These are phyloP conservation scores for Lepidurus packardi DNA, from an alignment of 1,140 invertebrate genomes.

Conservation along the genomic window DNA sequence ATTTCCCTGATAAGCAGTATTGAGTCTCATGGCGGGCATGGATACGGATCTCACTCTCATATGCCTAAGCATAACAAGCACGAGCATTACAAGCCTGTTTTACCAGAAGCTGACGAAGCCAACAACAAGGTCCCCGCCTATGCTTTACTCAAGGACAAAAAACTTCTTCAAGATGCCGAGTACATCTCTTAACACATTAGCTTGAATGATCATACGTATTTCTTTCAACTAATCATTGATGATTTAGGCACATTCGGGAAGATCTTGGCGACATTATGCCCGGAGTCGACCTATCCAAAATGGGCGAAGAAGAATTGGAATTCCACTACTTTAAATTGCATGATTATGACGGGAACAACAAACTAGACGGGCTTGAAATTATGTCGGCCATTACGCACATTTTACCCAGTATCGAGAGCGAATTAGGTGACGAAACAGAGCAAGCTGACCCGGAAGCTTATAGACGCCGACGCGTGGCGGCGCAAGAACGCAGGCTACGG, in stretches of 20 bases:
- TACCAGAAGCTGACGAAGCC: slow-evolving; percentile 47
- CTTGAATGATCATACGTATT: neutral
- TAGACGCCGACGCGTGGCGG: neutral
- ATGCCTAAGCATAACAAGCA: slow-evolving; percentile 35
- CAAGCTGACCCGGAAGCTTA: slow-evolving; percentile 30
- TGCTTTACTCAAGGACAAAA: slow-evolving; percentile 53
- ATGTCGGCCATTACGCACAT: slow-evolving; percentile 52
- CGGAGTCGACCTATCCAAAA: slow-evolving; percentile 52
- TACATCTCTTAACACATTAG: slow-evolving; percentile 42
- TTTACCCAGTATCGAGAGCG: slow-evolving; percentile 42
- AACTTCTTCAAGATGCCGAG: slow-evolving; percentile 62
- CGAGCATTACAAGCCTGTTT: slow-evolving; percentile 55
- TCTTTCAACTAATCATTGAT: neutral
- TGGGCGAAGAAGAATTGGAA: slow-evolving; percentile 68
- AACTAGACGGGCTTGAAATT: slow-evolving; percentile 73
- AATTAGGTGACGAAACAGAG: slow-evolving; percentile 33
- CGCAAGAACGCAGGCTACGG: neutral
- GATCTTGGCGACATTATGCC: slow-evolving; percentile 54
- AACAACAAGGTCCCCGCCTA: slow-evolving; percentile 49
- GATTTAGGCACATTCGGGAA: slow-evolving; percentile 61
- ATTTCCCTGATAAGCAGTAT: neutral
- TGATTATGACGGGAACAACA: slow-evolving; percentile 71
- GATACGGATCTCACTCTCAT: slow-evolving; percentile 20
- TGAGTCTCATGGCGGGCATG: slow-evolving; percentile 15
- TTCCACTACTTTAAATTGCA: slow-evolving; percentile 64